Evolutionary conservation across 2,113 vertebrate genomes (phyloP).

Genomic region (Sciurus niger): DNA sequence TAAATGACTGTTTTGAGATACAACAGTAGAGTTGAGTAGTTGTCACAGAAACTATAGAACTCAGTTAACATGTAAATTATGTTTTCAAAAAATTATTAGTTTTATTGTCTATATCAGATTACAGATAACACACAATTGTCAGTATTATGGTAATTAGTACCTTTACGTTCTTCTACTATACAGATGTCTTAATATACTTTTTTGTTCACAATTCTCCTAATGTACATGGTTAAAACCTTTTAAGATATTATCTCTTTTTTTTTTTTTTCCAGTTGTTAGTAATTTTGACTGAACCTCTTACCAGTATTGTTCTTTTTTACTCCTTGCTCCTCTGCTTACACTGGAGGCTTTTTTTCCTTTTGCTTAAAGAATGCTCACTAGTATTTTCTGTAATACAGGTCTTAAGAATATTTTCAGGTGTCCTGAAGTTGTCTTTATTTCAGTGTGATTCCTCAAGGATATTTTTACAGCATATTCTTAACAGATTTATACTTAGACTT

Average conservation of each 20-base stretch:
- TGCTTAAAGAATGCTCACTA: not conserved
- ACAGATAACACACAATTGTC: too few species aligned
- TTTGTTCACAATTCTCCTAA: too few species aligned
- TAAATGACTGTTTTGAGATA: not conserved
- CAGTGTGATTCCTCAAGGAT: not conserved
- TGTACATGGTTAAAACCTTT: too few species aligned
- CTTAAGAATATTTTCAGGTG: not conserved
- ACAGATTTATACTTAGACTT: not conserved
- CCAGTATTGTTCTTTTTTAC: not conserved
- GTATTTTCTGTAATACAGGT: not conserved
- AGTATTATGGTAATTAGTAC: too few species aligned
- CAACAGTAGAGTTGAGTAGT: not conserved
- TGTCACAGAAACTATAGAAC: too few species aligned
- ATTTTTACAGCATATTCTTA: not conserved
- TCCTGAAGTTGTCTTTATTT: not conserved
- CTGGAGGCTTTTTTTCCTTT: not conserved
- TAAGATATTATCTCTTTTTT: too few species aligned
- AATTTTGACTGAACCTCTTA: not conserved
- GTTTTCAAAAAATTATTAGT: too few species aligned
- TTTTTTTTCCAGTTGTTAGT: too few species aligned
- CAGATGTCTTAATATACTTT: too few species aligned
- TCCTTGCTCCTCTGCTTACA: not conserved
- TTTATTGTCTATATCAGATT: too few species aligned
- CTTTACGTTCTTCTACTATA: too few species aligned
- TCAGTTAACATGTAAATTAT: too few species aligned